Evolutionary conservation across 2,888 invertebrate genomes (phyloP).

Genomic region (Lottia scabra): DNA sequence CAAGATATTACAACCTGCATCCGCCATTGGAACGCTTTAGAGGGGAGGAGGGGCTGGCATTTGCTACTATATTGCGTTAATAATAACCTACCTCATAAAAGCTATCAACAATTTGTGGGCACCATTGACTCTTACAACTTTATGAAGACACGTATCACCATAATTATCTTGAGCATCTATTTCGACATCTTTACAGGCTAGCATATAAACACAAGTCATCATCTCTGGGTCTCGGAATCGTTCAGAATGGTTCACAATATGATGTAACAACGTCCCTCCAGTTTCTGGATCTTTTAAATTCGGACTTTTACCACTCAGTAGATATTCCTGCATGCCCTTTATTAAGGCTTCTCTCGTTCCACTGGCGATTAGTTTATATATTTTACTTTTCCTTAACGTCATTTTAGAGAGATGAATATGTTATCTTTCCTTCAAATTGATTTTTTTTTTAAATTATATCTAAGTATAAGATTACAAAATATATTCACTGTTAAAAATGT

Average conservation of each 20-base stretch:
- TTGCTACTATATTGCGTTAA: no score
- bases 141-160: conserved; percentile 56
- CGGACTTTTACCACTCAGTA: conserved; percentile 54
- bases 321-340: conserved; percentile 47
- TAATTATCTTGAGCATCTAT: conserved; percentile 52
- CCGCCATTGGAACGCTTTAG: no score
- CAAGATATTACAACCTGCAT: no score
- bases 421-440: background rate
- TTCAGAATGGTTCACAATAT: conserved; percentile 50
- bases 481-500: no score
- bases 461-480: no score
- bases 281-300: conserved; percentile 50
- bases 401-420: conserved; percentile 23
- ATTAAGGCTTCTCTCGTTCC: conserved; percentile 48
- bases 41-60: no score
- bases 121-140: conserved; percentile 49
- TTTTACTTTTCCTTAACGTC: conserved; percentile 50
- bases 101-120: conserved; percentile 56
- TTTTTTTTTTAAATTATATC: no score
- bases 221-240: conserved; percentile 53
- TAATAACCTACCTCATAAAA: conserved; percentile 47
- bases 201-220: conserved; percentile 56
- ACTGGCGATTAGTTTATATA: conserved; percentile 70
- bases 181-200: conserved; percentile 58
- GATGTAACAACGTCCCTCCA: conserved; percentile 54